A percentile compares a stretch with the other conserved stretches of the same genome.
Evolutionary conservation across 1,140 invertebrate genomes (phyloP).

Genomic region (Leptonema lineaticorne): DNA sequence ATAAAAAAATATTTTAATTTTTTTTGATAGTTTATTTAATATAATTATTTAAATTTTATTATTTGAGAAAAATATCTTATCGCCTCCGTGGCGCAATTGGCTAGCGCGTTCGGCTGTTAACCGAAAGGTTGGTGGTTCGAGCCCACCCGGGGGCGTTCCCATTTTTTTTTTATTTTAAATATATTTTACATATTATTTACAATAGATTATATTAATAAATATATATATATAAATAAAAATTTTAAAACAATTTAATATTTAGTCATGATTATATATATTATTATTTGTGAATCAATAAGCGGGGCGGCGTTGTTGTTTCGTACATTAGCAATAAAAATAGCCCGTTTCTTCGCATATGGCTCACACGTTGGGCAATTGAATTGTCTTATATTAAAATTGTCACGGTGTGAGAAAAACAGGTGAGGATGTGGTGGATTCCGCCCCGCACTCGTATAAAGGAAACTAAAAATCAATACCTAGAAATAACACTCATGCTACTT

Average conservation of each 20-base stretch:
- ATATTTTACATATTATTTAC: conserved; percentile 16
- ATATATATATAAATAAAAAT: too few species aligned
- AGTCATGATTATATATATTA: neutral
- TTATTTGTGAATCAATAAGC: neutral
- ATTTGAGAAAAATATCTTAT: neutral
- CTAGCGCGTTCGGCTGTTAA: conserved; percentile 78
- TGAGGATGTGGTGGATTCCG: conserved; percentile 19
- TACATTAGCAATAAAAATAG: neutral
- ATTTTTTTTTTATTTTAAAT: conserved; percentile 18
- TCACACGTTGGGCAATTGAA: conserved; percentile 25
- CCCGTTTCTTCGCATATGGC: too few species aligned
- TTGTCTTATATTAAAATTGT: conserved; percentile 28
- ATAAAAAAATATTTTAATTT: too few species aligned
- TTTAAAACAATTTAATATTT: neutral
- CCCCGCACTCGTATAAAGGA: conserved; percentile 24
- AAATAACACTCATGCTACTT: conserved; percentile 30
- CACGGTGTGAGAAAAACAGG: conserved; percentile 14
- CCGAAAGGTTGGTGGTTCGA: conserved; percentile 75
- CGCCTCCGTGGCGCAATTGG: conserved; percentile 31
- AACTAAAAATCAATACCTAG: conserved; percentile 33
- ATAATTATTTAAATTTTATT: neutral
- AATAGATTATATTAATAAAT: too few species aligned
- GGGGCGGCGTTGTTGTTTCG: neutral
- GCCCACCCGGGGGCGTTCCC: conserved; percentile 66
- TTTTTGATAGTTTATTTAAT: too few species aligned